Base-by-base conservation (phyloP, 92 coral and sea anemone genomes). In the Epizoanthus fatuus region DNA sequence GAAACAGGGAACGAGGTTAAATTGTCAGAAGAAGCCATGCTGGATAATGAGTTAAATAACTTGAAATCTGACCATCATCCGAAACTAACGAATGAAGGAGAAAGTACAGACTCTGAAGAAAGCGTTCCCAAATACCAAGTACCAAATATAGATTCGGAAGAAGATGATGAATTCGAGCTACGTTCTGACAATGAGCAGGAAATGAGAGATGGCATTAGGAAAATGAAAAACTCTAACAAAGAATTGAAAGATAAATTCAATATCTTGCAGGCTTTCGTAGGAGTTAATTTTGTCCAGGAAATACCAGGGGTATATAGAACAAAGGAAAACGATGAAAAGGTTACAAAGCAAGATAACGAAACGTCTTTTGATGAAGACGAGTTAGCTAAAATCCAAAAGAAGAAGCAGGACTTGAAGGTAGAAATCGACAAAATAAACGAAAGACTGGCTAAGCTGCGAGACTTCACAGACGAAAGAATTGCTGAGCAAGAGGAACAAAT, bases 231-330 rank as follows among this genome's bases (percentile, higher is more conserved):
- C 17, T 86, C 60, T n/a, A 87, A 92, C 83, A 79, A 90, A 59
- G 53, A 76, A 64, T 68, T 92, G 71, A 87, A 89, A 56, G 87
- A 88, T 17, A 93, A 86, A 58, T 95, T 89, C 71, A 77, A 86
- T 53, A 77, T 92, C 19, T 75, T 97, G 63, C 78, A 96, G 29
- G 89, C 84, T 47, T 42, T 95, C 39, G 99, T 95, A 14, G 99
- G 99, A 5, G 94, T 79, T 68, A 79, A 78, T 59, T 97, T 97
- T 71, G 98, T 97, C 6, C 80, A 93, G 16, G 95, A 93, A 68
- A 93, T 97, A 22, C 99, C 96, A 29, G 98, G 91, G 55, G 88
- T 95, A 7, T 55, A 60, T 42, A 57, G 15, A 59, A 40, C 65
- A 39, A n/a, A 11, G 22, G 79, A 72, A 40, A 66, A 71, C 5